Percentiles rank a stretch among this genome's conserved stretches.
Evolutionary conservation across 2,113 vertebrate species (phyloP).

Genomic region (Phyllopteryx taeniolatus): DNA sequence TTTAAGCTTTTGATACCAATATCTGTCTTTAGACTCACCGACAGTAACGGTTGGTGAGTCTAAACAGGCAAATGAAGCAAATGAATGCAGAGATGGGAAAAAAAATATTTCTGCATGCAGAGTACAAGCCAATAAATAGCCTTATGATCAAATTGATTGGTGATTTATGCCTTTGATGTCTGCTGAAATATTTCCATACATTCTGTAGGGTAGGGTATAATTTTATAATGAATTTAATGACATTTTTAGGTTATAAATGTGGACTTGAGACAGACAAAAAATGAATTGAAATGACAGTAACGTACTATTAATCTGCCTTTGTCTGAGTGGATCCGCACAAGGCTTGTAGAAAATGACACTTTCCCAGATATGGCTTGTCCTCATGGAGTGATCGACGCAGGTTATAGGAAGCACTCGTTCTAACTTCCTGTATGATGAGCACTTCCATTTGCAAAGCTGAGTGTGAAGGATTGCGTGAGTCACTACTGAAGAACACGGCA

Average conservation of each 20-base stretch:
- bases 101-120: neutral
- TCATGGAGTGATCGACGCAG: slow-evolving; percentile 24
- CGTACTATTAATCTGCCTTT: slow-evolving; percentile 66
- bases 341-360: slow-evolving; percentile 47
- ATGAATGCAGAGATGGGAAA: neutral
- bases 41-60: too few relatives aligned
- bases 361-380: slow-evolving; percentile 38
- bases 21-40: slow-evolving; percentile 63
- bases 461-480: neutral
- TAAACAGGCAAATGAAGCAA: neutral
- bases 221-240: too few relatives aligned
- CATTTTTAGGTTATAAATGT: neutral
- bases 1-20: slow-evolving; percentile 71
- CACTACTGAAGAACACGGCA: neutral
- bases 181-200: neutral
- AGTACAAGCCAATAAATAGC: neutral
- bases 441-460: slow-evolving; percentile 5
- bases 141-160: neutral
- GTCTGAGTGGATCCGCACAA: slow-evolving; percentile 50
- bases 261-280: too few relatives aligned
- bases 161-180: neutral
- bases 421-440: slow-evolving; percentile 7
- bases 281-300: too few relatives aligned
- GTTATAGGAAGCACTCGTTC: slow-evolving; percentile 26
- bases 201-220: neutral